Conservation (phyloP, 2,888 invertebrate genomes). For the Drosophila limbata region DNA sequence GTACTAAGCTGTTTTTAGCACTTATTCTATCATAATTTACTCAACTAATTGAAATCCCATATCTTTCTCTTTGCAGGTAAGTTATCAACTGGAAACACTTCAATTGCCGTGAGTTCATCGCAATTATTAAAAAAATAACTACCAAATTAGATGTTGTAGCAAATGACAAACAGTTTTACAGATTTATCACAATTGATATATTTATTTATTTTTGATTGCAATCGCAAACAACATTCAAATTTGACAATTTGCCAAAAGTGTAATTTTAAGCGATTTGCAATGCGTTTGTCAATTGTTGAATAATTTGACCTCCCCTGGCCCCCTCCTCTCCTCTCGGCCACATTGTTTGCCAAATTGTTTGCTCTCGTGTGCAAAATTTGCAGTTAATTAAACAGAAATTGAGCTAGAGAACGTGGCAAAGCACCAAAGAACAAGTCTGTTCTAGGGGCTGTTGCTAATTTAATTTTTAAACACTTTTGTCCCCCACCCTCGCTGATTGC, state of each 20-base stretch:
- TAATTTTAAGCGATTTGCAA: constrained; percentile 42
- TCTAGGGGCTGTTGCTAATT: constrained; percentile 36
- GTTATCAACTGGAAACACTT: not conserved
- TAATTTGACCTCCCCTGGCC: constrained; percentile 22
- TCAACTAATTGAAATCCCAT: not conserved
- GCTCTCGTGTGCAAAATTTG: constrained; percentile 46
- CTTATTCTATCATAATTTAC: not conserved
- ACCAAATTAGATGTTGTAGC: not conserved
- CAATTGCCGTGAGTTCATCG: not conserved
- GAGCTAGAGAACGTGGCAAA: constrained; percentile 8
- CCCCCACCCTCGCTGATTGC: not conserved
- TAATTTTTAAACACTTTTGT: constrained; percentile 41
- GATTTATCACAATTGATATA: constrained; percentile 28
- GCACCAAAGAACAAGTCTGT: constrained; percentile 6
- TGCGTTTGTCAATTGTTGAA: constrained; percentile 46
- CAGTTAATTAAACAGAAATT: constrained; percentile 44
- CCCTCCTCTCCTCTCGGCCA: too few relatives aligned
- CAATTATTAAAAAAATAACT: not conserved
- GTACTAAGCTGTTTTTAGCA: not conserved
- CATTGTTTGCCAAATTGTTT: constrained; percentile 44
- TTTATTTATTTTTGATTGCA: constrained; percentile 65
- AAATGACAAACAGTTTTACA: constrained; percentile 8
- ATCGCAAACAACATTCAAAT: constrained; percentile 37
- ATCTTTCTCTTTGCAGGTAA: constrained; percentile 9
- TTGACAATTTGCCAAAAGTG: constrained; percentile 58